phyloP scores from a whole-genome alignment of 2,113 vertebrate genomes.

The Salvelinus sp. region DNA sequence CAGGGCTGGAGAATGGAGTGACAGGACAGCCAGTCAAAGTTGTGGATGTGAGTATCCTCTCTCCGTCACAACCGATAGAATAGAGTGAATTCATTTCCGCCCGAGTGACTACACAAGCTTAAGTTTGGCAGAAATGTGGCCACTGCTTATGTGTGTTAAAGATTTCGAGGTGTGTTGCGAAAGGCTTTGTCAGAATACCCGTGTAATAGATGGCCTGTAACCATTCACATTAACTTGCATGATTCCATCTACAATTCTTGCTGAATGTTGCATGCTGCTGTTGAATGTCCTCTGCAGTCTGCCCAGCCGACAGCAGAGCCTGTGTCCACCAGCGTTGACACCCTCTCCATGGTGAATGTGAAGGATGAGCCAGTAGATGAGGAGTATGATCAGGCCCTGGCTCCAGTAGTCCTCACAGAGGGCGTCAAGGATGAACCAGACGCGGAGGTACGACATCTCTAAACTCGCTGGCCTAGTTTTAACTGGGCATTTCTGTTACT shows the following conservation, averaged over 20 bases:
- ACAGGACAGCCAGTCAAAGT: neutral
- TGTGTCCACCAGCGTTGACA: constrained; percentile 28
- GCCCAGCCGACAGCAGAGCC: neutral
- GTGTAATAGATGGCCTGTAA: too few relatives aligned
- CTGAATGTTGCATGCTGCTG: neutral
- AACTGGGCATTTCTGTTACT: too few relatives aligned
- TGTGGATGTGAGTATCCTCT: neutral
- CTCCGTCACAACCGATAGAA: neutral
- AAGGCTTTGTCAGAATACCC: too few relatives aligned
- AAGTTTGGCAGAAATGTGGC: too few relatives aligned
- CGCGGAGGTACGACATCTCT: constrained; percentile 71
- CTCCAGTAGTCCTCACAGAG: constrained; percentile 75
- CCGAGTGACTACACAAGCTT: neutral
- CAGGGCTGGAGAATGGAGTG: neutral
- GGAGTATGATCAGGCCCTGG: constrained; percentile 88
- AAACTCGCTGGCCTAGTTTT: too few relatives aligned
- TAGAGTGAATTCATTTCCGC: neutral
- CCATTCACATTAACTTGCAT: too few relatives aligned
- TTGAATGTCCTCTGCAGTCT: neutral
- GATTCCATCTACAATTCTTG: too few relatives aligned
- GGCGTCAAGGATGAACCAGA: constrained; percentile 90
- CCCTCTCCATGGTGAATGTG: constrained; percentile 83
- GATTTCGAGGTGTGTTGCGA: too few relatives aligned
- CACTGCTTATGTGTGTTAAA: too few relatives aligned
- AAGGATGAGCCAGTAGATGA: constrained; percentile 95